phyloP scores from a whole-genome alignment of 2,113 vertebrate genomes.

The Astatoreochromis straeleni region DNA sequence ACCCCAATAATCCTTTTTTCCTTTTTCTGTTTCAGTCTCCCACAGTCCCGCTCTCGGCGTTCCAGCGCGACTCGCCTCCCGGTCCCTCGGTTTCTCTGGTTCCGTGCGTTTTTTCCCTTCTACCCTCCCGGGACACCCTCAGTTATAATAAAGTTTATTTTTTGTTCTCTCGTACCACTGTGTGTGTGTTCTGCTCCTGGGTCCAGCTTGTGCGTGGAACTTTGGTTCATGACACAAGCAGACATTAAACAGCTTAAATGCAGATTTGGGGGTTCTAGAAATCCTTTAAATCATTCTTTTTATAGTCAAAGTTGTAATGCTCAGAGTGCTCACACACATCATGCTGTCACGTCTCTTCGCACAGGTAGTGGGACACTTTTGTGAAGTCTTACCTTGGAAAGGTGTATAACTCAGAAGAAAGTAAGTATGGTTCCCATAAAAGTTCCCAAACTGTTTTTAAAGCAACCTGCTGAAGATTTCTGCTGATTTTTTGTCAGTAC shows the following conservation, averaged over 20 bases:
- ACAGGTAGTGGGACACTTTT: neutral
- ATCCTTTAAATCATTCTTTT: neutral
- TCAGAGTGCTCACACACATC: neutral
- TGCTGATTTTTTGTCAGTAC: neutral
- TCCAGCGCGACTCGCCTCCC: too few species aligned
- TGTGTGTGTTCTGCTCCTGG: too few species aligned
- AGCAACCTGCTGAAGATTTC: neutral
- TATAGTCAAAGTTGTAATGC: neutral
- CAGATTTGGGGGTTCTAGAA: neutral
- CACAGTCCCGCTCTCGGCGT: too few species aligned
- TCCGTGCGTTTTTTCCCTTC: too few species aligned
- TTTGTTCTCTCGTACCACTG: too few species aligned
- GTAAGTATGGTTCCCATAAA: neutral
- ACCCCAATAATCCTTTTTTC: too few species aligned
- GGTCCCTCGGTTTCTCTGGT: too few species aligned
- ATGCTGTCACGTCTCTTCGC: neutral
- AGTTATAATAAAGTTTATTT: too few species aligned
- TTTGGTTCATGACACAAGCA: too few species aligned
- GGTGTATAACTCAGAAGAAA: neutral
- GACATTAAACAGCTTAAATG: neutral
- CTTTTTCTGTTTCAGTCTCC: too few species aligned
- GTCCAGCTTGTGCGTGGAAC: too few species aligned
- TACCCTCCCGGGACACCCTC: too few species aligned
- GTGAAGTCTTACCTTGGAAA: neutral
- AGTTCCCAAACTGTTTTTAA: neutral